phyloP scores from a whole-genome alignment of 1,140 invertebrate species.

The Camponotus floridanus region DNA sequence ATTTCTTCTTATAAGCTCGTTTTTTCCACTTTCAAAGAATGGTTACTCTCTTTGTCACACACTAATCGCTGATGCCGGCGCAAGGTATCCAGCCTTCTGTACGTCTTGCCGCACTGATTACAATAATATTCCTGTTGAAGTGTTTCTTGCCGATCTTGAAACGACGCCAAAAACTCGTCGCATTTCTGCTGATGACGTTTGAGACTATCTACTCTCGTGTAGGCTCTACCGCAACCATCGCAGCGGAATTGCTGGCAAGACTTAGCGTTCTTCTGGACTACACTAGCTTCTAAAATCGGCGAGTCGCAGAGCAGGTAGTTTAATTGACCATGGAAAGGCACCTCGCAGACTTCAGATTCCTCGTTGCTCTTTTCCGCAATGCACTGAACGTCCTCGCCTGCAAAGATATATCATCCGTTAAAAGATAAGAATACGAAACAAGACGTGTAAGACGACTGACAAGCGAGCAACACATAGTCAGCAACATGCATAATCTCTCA shows the following conservation, averaged over 20 bases:
- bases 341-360: conserved; percentile 65
- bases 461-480: conserved; percentile 35
- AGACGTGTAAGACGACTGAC: conserved; percentile 7
- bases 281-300: conserved; percentile 53
- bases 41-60: conserved; percentile 73
- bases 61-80: conserved; percentile 81
- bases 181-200: conserved; percentile 83
- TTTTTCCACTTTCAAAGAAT: conserved; percentile 45
- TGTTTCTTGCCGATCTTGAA: conserved; percentile 67
- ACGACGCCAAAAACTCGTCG: conserved; percentile 64
- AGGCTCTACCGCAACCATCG: conserved; percentile 80
- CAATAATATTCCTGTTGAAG: conserved; percentile 80
- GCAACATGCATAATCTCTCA: conserved; percentile 61
- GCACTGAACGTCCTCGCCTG: conserved; percentile 64
- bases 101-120: conserved; percentile 84
- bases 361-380: conserved; percentile 60
- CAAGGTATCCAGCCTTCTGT: conserved; percentile 84
- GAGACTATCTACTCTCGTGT: conserved; percentile 82
- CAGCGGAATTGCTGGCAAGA: conserved; percentile 73
- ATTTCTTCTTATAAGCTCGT: conserved; percentile 22
- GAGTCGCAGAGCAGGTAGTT: conserved; percentile 71
- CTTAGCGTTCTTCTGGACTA: conserved; percentile 48
- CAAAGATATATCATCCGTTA: conserved; percentile 65
- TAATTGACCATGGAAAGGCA: conserved; percentile 71
- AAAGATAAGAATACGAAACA: background rate